Evolutionary conservation across 2,113 vertebrate species (phyloP), one percentile per base, ranked within the genome.

Genomic region (Ceuthmochares aereus): DNA sequence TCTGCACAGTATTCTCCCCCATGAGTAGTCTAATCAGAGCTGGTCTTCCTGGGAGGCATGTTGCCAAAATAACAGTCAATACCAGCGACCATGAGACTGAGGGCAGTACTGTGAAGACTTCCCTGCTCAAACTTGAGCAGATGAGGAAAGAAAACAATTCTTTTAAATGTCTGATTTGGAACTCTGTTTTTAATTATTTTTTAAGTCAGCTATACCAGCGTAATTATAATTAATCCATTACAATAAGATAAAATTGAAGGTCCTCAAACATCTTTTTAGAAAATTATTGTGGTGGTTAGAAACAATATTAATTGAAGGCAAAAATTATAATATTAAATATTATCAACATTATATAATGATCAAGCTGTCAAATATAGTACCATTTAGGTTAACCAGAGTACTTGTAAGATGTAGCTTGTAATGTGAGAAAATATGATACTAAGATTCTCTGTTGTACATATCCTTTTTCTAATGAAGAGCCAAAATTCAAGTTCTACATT

Each of bases 51-150:
- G 85, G 37, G 54, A 63, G 82, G 85, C 62, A 10, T 8, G 25
- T n/a, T 93, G 90, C 87, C 94, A 91, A 85, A 91, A 69, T 93
- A 93, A 70, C 85, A 92, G 55, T 36, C 87, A 49, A 84, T 70
- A 51, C 54, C 88, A 91, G 67, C 4, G 12, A 8, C 84, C 23
- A 4, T 19, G 43, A 54, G 34, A 68, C 74, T 90, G 62, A 84
- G 32, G n/a, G 34, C 69, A 78, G 69, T 40, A n/a, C 77, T 95
- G 85, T 90, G 66, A 76, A 67, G 34, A 14, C 23, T 89, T 42
- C 27, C 13, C 19, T 69, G 59, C 18, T 93, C 78, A 67, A 43
- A 25, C 17, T 21, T 83, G 9, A 70, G 26, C 52, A 63, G 49
- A 51, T 9, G 26, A 30, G n/a, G n/a, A 59, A 83, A 32, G 49